These are phyloP conservation scores for Fulmarus glacialis DNA, from an alignment of 2,113 vertebrate genomes.

Conservation along the genomic window DNA sequence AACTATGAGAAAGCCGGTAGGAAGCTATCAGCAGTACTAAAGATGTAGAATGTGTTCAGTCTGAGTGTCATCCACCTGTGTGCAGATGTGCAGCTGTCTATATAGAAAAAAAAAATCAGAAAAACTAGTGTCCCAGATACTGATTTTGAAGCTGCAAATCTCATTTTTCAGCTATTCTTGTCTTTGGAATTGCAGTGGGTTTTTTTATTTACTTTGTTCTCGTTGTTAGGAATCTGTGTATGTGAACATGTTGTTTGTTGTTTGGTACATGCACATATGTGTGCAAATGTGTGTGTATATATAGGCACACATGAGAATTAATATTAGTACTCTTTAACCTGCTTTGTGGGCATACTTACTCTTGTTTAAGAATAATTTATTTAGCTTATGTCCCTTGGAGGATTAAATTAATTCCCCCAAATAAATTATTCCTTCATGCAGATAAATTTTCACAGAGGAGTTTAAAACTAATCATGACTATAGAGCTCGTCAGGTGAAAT, in stretches of 20 bases:
- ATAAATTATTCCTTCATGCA: background rate
- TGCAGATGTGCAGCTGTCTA: background rate
- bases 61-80: background rate
- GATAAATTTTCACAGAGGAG: background rate
- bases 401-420: background rate
- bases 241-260: rapidly evolving
- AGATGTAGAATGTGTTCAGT: rapidly evolving
- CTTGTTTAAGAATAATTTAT: background rate
- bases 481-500: background rate
- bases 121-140: background rate
- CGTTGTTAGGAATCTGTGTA: rapidly evolving
- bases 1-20: rapidly evolving
- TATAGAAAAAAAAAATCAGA: background rate
- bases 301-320: background rate
- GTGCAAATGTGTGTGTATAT: rapidly evolving
- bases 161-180: background rate
- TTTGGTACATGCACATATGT: rapidly evolving
- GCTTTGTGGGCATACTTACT: background rate
- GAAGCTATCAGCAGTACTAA: rapidly evolving
- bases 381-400: background rate
- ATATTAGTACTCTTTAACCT: background rate
- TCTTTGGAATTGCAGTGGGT: background rate
- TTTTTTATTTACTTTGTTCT: background rate
- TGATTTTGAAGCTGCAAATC: background rate
- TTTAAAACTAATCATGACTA: background rate